These are phyloP conservation scores for Acronicta psi DNA, from an alignment of 2,888 invertebrate species.

Conservation along the genomic window DNA sequence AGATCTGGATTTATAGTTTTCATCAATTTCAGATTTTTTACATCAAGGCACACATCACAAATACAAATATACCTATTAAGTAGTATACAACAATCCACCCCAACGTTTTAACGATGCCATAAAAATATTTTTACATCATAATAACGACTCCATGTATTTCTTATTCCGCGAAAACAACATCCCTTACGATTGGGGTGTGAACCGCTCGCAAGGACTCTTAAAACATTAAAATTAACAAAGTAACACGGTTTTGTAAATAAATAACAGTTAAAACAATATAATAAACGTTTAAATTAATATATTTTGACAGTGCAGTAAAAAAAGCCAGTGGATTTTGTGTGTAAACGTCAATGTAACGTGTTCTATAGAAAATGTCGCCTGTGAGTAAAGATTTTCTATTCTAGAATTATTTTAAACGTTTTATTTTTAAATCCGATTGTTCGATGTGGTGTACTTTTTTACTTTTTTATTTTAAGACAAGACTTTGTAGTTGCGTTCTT, in stretches of 20 bases:
- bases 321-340: constrained; percentile 35
- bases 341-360: constrained; percentile 26
- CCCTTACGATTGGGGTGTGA: constrained; percentile 83
- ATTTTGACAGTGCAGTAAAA: constrained; percentile 28
- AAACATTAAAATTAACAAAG: constrained; percentile 79
- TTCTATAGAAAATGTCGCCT: constrained; percentile 48
- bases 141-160: constrained; percentile 66
- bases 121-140: constrained; percentile 47
- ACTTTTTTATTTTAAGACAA: constrained; percentile 11
- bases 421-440: constrained; percentile 58
- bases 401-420: constrained; percentile 58
- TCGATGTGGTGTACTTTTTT: constrained; percentile 12
- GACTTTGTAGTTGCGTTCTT: background rate
- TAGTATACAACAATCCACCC: constrained; percentile 22
- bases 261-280: constrained; percentile 51
- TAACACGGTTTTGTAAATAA: constrained; percentile 72
- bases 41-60: background rate
- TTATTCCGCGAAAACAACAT: constrained; percentile 73
- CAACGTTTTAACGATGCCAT: constrained; percentile 33
- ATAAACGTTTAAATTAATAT: constrained; percentile 24
- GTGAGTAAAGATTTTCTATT: constrained; percentile 78
- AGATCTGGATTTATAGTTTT: too few relatives aligned
- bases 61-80: constrained; percentile 13
- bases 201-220: constrained; percentile 73
- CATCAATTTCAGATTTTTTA: too few relatives aligned